Conservation (phyloP, 1,140 invertebrate genomes). For the Drosophila kurseongensis region DNA sequence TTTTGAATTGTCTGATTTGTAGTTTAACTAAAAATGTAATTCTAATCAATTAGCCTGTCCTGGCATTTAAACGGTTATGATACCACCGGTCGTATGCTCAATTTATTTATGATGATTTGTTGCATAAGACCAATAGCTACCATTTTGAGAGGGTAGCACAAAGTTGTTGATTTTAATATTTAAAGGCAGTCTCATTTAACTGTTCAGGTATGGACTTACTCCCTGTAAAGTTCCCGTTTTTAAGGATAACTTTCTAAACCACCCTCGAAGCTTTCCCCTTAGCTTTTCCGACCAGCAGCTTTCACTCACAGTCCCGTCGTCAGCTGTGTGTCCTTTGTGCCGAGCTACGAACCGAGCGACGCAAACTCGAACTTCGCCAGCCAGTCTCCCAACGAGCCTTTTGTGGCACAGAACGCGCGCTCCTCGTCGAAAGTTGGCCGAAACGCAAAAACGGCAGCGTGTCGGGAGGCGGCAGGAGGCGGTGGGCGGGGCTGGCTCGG, state of each 20-base stretch:
- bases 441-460: constrained; percentile 57
- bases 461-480: constrained; percentile 36
- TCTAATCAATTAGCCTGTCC: too few relatives aligned
- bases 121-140: too few relatives aligned
- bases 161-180: too few relatives aligned
- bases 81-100: too few relatives aligned
- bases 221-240: background rate
- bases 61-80: too few relatives aligned
- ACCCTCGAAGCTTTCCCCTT: constrained; percentile 32
- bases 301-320: constrained; percentile 50
- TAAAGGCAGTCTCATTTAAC: background rate
- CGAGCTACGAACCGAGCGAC: constrained; percentile 13
- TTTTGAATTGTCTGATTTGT: too few relatives aligned
- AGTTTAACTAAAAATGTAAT: too few relatives aligned
- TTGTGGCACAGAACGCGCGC: constrained; percentile 58
- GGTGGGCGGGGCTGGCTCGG: constrained; percentile 31
- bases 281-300: constrained; percentile 53
- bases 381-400: constrained; percentile 73
- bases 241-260: background rate
- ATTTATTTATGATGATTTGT: too few relatives aligned
- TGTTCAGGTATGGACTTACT: background rate
- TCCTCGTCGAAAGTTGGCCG: constrained; percentile 57
- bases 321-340: constrained; percentile 41
- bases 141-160: too few relatives aligned
- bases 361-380: constrained; percentile 12